A percentile compares a stretch with the other conserved stretches of the same genome.
phyloP scores from a whole-genome alignment of 2,113 vertebrate genomes.

The Perognathus longimembris region DNA sequence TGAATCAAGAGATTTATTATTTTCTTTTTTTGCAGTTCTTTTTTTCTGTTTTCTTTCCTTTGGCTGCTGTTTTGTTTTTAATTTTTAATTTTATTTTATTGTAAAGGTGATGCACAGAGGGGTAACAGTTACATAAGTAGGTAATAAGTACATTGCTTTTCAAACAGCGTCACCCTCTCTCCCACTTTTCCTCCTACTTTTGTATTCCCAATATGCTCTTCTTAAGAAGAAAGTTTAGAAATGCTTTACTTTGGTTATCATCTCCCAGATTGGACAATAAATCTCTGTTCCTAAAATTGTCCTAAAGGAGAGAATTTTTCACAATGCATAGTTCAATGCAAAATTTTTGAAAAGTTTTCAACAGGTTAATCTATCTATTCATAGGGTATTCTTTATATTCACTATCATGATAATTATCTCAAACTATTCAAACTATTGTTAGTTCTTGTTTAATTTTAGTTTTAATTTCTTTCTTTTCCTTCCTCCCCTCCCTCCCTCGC shows the following conservation, averaged over 20 bases:
- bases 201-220: too few species aligned
- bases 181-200: too few species aligned
- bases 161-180: too few species aligned
- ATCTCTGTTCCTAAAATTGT: neutral
- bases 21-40: too few species aligned
- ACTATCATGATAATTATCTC: neutral
- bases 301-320: neutral
- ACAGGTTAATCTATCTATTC: neutral
- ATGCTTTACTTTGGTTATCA: neutral
- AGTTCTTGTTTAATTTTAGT: neutral
- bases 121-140: too few species aligned
- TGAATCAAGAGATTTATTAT: too few species aligned
- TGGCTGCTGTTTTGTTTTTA: too few species aligned
- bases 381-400: neutral
- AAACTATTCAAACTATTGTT: neutral
- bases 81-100: too few species aligned
- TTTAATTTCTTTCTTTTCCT: neutral
- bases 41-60: too few species aligned
- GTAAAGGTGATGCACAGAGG: too few species aligned
- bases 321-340: neutral
- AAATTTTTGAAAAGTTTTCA: neutral
- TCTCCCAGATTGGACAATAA: neutral
- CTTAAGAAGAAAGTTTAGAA: conserved; percentile 4
- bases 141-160: too few species aligned
- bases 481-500: too few species aligned